Conservation (phyloP, 1,140 invertebrate genomes). For the Cydia fagiglandana region DNA sequence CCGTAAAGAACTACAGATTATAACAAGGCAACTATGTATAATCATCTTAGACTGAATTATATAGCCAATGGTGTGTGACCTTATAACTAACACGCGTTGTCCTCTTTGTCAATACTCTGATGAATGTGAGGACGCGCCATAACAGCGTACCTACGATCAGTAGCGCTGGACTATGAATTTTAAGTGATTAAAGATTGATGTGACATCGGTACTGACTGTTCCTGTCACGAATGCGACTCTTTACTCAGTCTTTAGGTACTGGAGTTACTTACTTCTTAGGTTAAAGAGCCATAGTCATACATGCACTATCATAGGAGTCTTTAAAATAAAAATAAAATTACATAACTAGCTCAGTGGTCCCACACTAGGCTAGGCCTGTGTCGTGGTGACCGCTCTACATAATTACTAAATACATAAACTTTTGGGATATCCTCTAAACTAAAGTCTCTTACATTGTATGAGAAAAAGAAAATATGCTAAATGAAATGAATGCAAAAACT, state of each 20-base stretch:
- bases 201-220: not conserved
- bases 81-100: not conserved
- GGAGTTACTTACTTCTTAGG: too few relatives aligned
- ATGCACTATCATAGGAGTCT: too few relatives aligned
- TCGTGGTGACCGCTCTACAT: too few relatives aligned
- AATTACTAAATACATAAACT: too few relatives aligned
- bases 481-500: too few relatives aligned
- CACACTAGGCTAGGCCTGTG: too few relatives aligned
- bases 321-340: too few relatives aligned
- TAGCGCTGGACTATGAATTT: conserved; percentile 6
- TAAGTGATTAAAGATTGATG: not conserved
- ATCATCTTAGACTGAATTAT: not conserved
- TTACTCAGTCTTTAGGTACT: too few relatives aligned
- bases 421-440: too few relatives aligned
- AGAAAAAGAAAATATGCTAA: too few relatives aligned
- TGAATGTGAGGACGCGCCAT: conserved; percentile 14
- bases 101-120: conserved; percentile 11
- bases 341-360: too few relatives aligned
- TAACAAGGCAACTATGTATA: not conserved
- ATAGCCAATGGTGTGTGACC: not conserved
- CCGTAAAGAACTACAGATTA: not conserved
- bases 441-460: too few relatives aligned
- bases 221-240: not conserved
- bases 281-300: not conserved
- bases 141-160: not conserved